phyloP scores from a whole-genome alignment of 2,113 vertebrate species.

The Erinaceus europaeus region DNA sequence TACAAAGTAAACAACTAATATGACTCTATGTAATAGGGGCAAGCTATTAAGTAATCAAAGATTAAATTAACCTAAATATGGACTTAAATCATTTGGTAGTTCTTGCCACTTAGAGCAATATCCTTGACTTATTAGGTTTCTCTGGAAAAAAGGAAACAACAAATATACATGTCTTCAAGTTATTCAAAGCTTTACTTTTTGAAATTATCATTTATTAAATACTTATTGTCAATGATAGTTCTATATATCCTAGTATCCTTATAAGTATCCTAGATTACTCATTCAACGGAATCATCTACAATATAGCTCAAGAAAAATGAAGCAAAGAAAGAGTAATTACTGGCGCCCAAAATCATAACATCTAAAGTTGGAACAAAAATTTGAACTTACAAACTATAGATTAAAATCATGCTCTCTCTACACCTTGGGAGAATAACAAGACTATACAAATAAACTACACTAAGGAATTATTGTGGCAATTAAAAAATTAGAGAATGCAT shows the following conservation, averaged over 20 bases:
- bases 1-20: background rate
- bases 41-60: background rate
- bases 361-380: background rate
- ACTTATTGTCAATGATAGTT: background rate
- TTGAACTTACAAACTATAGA: conserved; percentile 8
- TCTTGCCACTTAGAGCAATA: background rate
- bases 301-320: background rate
- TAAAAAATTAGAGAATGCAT: background rate
- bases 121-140: background rate
- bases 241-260: background rate
- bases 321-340: background rate
- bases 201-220: background rate
- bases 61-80: conserved; percentile 4
- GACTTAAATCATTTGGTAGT: background rate
- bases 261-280: background rate
- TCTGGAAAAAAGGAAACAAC: background rate
- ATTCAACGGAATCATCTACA: background rate
- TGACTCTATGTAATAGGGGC: background rate
- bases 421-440: background rate
- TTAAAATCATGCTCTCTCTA: background rate
- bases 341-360: background rate
- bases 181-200: background rate
- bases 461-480: background rate
- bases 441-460: background rate
- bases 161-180: background rate